Base-by-base conservation (phyloP, 2,113 vertebrate species). In the Spea multiplicata region DNA sequence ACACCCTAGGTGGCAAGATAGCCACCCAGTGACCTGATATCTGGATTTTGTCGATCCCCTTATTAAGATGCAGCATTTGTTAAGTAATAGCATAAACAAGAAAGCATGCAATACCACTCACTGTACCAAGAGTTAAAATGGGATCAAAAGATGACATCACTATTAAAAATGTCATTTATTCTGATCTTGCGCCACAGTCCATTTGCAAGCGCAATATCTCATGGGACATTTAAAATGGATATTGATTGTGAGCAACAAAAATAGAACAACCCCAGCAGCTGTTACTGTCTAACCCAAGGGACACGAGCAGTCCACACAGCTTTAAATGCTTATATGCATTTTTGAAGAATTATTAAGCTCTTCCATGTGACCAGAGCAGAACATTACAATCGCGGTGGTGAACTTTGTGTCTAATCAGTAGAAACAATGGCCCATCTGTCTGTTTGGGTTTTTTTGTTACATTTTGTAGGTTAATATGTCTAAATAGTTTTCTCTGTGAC, bases 381-480 rank as follows among this genome's bases (percentile, higher is more conserved):
- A 73, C 12, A 67, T 66, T 59, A 73, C 45, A 72, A 73, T 73
- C 49, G 45, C 46, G 16, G 49, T 64, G 14, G 44, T 48, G 61
- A 80, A 66, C 70, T 17, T 64, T 46, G 62, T 14, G 65, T 59
- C 62, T 73, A 80, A 73, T 80, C 62, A 72, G 44, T 4, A 5
- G 8, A 72, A 73, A 80, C 61, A 73, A 80, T 57, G 77, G 49
- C 49, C 77, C 70, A 66, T 80, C 70, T 80, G 77, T 80, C 72
- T 48, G 50, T n/a, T 67, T 73, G n/a, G n/a, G n/a, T n/a, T 69
- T 52, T 9, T 59, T 59, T 59, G 12, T 2, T 59, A 12, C 10
- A 59, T 59, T 59, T 8, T 8, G 10, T 59, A 13, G 6, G 14
- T 8, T 59, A 9, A 13, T 59, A 13, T 13, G 1, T 52, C 6